A percentile compares a stretch with the other conserved stretches of the same genome.
Conservation (phyloP, 2,797 vertebrate species). For the Helostoma temminkii region DNA sequence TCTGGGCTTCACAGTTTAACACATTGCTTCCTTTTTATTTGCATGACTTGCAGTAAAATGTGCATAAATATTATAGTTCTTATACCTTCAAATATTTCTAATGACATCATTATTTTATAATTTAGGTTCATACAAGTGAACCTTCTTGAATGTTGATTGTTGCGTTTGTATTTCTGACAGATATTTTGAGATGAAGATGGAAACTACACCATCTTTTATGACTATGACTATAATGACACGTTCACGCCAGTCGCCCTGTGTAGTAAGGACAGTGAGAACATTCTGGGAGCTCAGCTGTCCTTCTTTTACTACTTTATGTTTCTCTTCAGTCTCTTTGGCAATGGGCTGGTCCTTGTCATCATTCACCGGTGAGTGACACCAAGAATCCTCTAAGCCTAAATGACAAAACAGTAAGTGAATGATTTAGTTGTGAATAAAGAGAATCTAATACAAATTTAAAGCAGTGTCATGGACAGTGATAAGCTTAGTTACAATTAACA, state of each 20-base stretch:
- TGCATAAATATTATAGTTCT: not conserved
- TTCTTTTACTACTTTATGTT: slow-evolving; percentile 80
- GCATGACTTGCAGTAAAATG: not conserved
- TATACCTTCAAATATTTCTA: not conserved
- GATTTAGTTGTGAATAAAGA: not conserved
- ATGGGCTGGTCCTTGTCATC: slow-evolving; percentile 80
- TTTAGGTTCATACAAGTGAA: not conserved
- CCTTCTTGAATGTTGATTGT: not conserved
- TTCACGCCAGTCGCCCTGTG: accelerated
- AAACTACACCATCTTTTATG: not conserved
- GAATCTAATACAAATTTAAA: not conserved
- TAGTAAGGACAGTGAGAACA: not conserved
- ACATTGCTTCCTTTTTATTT: not conserved
- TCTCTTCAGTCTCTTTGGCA: slow-evolving; percentile 78
- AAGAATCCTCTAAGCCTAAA: not conserved
- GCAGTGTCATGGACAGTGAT: no score
- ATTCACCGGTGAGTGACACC: slow-evolving; percentile 72
- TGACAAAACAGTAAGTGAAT: not conserved
- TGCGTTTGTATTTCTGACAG: slow-evolving; percentile 25
- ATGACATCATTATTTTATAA: not conserved
- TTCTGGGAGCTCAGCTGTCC: slow-evolving; percentile 68
- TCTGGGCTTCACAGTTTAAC: not conserved
- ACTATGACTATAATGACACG: accelerated
- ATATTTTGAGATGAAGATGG: slow-evolving; percentile 21
- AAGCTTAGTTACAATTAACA: no score